Base-by-base conservation (phyloP, 2,113 vertebrate species). In the Bujurquina vittata region DNA sequence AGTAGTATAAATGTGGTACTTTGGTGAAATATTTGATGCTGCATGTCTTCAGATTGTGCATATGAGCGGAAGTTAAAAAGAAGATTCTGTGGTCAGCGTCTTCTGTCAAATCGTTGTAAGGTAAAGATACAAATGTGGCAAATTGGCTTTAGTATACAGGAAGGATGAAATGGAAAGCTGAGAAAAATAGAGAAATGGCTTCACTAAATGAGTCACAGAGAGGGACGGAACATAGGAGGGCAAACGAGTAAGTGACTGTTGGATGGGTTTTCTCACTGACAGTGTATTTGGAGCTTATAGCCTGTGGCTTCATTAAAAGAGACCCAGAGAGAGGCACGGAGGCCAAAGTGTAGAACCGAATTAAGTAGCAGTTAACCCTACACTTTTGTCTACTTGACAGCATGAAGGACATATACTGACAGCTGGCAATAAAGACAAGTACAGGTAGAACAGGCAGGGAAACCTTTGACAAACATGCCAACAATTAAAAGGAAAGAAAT, bases 261-360 rank as follows among this genome's bases (percentile, higher is more conserved):
- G 11, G 61, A 60, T 79, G 29, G 20, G 8, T 57, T 79, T 59
- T 65, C 49, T 60, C 55, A 63, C 35, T 79, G 88, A 82, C 56
- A 73, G 40, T 59, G 81, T 58, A 40, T 87, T 84, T 59, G 69
- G 78, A 57, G 72, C 60, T 57, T 49, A 63, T 58, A 69, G 43
- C 35, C 49, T 69, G 46, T 77, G 54, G 82, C 72, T 84, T 87
- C 72, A 85, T 80, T 89, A 87, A 59, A 35, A 86, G 31, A 37
- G 72, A 73, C 31, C 61, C 23, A n/a, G 26, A 75, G 74, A 33
- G 15, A 81, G 73, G 59, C 52, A 37, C 2, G 2, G 2, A 60
- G 67, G 65, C 23, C 77, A 86, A 74, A 54, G 63, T 54, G 67
- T 33, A 83, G 10, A 31, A 33, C 55, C 54, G 10, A 55, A 55